Base-by-base conservation (phyloP, 1,140 invertebrate species). In the Octopus sinensis region DNA sequence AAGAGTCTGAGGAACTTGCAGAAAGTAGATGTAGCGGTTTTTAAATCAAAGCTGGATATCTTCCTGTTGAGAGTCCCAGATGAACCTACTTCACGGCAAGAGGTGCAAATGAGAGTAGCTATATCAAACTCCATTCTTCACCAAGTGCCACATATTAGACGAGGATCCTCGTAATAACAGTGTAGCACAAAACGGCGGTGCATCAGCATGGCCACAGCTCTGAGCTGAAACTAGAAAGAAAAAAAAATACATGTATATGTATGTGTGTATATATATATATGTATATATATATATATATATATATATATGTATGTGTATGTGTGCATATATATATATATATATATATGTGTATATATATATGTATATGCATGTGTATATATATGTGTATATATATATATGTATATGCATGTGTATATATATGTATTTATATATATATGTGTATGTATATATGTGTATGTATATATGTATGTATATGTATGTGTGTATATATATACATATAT, bases 401-500 rank as follows among this genome's bases (percentile, higher is more conserved):
- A 62, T 62, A 62, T 62, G 17, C 17, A 62, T 62, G 56, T 62
- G 17, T 62, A 62, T 62, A 62, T 52, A 80, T 52, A 53, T 79
- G 23, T n/a, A 54, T 79, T 9, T 54, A 54, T 17, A 23, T 54
- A 43, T 51, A 30, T 23, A 79, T 79, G 17, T 23, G 71, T 4
- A 53, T 82, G 17, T 23, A 54, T 82, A 56, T 84, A 5, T 81
- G n/a, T 84, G 53, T 54, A 54, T 43, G n/a, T 73, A 4, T 68
- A 54, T 54, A 82, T 56, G 23, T 84, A 82, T 53, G 43, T 54
- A 82, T 75, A 53, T 51, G 53, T 30, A 51, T 82, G 13, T 53
- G 7, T 82, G 83, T 83, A 10, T 17, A 82, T 83, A 73, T 83
- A 76, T 76, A 51, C 9, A 76, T 76, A 23, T 23, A 76, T n/a